Evolutionary conservation across 1,140 invertebrate genomes (phyloP), one percentile per base, ranked within the genome.

Genomic region (Caligus rogercresseyi): DNA sequence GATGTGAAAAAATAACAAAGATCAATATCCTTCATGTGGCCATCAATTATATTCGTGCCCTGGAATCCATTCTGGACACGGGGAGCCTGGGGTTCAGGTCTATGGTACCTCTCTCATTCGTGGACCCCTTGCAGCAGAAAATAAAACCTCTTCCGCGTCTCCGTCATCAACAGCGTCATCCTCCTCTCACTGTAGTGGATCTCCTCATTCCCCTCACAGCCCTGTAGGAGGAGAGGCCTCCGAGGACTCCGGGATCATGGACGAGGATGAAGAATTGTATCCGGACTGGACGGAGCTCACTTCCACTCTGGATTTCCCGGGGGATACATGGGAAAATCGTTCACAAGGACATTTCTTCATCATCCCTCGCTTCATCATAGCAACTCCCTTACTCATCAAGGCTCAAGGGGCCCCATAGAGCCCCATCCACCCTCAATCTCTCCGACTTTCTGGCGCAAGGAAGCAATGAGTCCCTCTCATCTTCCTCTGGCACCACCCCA

Each of bases 251-350:
- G 58, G 31, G 1, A 43, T 19, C 15, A 25, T 31, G 58, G 58
- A 60, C 51, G 52, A 20, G 19, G 43, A 62, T 7, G 60, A 54
- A 54, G 60, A 53, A 4, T 13, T 14, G 15, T 62, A 26, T 23
- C 60, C 60, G 1, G 60, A 62, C 31, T 62, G 60, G 60, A 62
- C 60, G 15, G 60, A 62, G 24, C 51, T 62, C 19, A 62, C 60
- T 1, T 62, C 60, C 23, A 62, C 60, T 25, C 16, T 62, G 15
- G 60, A 54, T 18, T 62, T 54, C 11, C 23, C 31, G 7, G n/a
- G 7, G n/a, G 31, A 11, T 43, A 11, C n/a, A 43, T 43, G n/a
- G n/a, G 7, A 43, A 43, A 43, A 43, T 43, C 7, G n/a, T 43
- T n/a, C 7, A 43, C n/a, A 43, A 43, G n/a, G 31, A 43, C 31